phyloP scores from a whole-genome alignment of 2,113 vertebrate genomes.

The Chlorocebus sabaeus region DNA sequence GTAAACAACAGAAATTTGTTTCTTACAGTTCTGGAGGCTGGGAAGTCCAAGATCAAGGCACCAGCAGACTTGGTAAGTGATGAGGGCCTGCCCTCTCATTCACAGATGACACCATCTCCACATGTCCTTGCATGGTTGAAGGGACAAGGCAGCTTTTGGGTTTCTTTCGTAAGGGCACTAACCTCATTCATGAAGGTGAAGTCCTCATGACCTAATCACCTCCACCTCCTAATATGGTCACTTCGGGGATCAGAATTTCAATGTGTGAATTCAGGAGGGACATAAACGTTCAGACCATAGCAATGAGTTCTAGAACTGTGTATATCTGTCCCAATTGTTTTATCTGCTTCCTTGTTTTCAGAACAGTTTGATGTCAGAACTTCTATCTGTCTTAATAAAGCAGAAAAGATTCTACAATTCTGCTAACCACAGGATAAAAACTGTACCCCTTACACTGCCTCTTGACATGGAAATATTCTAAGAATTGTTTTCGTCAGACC shows the following conservation, averaged over 20 bases:
- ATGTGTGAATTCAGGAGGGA: not conserved
- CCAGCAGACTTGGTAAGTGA: rapidly evolving
- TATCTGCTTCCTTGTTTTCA: not conserved
- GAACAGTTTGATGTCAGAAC: not conserved
- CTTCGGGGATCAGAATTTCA: not conserved
- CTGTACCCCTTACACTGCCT: rapidly evolving
- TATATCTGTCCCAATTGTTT: not conserved
- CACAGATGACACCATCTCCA: not conserved
- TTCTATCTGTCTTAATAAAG: not conserved
- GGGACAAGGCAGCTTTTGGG: not conserved
- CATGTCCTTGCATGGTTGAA: rapidly evolving
- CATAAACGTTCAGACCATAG: rapidly evolving
- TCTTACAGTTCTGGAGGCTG: not conserved
- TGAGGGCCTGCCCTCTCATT: not conserved
- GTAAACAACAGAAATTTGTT: not conserved
- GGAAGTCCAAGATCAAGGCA: not conserved
- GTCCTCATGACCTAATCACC: rapidly evolving
- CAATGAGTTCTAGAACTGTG: not conserved
- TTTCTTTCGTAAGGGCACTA: rapidly evolving
- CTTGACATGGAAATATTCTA: not conserved
- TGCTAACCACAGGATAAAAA: not conserved
- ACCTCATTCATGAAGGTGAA: not conserved
- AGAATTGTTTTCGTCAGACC: not conserved
- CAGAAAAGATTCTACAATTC: not conserved
- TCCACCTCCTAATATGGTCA: no score